Evolutionary conservation across 2,797 vertebrate genomes (phyloP).

Genomic region (Distichodus sexfasciatus): DNA sequence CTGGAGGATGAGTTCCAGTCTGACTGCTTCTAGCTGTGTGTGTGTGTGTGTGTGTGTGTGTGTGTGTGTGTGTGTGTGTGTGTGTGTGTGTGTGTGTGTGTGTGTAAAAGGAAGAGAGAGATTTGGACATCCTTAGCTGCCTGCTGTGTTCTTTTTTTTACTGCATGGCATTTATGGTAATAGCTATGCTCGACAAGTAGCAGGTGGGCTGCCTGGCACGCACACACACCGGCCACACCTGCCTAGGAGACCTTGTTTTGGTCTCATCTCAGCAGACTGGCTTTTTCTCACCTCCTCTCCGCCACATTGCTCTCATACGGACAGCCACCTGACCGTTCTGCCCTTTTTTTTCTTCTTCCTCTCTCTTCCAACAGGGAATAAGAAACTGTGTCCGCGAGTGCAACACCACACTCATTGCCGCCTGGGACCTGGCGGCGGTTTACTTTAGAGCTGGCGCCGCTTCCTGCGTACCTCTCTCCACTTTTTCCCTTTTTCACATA

Average conservation of each 20-base stretch:
- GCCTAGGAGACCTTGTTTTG: too few relatives aligned
- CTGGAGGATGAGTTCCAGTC: background rate
- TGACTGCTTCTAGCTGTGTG: too few relatives aligned
- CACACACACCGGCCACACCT: too few relatives aligned
- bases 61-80: background rate
- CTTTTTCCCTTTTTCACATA: constrained; percentile 13
- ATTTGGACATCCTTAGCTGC: too few relatives aligned
- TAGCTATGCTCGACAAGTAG: constrained; percentile 48
- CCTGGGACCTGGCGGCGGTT: constrained; percentile 95
- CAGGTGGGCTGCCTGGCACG: constrained; percentile 10
- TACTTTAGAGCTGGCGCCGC: constrained; percentile 88
- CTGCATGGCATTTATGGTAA: constrained; percentile 61
- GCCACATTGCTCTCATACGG: too few relatives aligned
- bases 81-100: constrained; percentile 5
- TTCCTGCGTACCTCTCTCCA: constrained; percentile 18
- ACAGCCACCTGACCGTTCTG: background rate
- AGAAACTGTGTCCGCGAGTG: constrained; percentile 99
- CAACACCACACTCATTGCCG: constrained; percentile 99
- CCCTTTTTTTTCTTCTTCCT: background rate
- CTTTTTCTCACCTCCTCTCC: background rate
- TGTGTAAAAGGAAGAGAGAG: too few relatives aligned
- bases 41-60: too few relatives aligned
- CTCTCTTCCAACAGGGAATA: constrained; percentile 81
- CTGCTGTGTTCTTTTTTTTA: constrained; percentile 57
- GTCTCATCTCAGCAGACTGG: too few relatives aligned